Conservation (phyloP, 2,888 invertebrate genomes). For the Tenthredo mesomela region DNA sequence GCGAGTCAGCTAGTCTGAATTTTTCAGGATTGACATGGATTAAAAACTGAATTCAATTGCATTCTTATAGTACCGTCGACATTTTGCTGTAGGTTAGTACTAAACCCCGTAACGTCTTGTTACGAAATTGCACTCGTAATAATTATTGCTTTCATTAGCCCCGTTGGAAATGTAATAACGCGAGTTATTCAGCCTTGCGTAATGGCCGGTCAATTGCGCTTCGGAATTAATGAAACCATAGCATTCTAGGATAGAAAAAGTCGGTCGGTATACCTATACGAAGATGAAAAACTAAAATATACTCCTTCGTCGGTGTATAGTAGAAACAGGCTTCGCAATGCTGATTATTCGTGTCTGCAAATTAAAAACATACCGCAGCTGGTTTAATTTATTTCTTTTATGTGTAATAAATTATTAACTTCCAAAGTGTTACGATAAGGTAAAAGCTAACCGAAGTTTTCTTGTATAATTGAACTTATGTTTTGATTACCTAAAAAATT, state of each 20-base stretch:
- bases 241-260: neutral
- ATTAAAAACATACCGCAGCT: neutral
- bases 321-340: neutral
- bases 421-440: neutral
- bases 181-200: conserved; percentile 33
- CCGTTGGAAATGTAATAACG: conserved; percentile 39
- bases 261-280: neutral
- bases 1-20: neutral
- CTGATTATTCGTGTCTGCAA: neutral
- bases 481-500: neutral
- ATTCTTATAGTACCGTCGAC: neutral
- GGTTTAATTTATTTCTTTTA: neutral
- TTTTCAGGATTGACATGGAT: conserved; percentile 13
- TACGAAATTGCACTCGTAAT: conserved; percentile 32
- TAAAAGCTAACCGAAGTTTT: neutral
- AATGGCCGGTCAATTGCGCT: conserved; percentile 28
- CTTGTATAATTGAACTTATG: neutral
- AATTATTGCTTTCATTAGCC: conserved; percentile 29
- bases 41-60: neutral
- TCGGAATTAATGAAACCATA: conserved; percentile 19
- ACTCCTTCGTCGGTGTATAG: neutral
- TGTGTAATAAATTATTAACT: too few species aligned
- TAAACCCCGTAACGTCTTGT: neutral
- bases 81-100: neutral
- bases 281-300: neutral